Evolutionary conservation across 1,140 invertebrate genomes (phyloP), one percentile per base, ranked within the genome.

Genomic region (Zaprionus lachaisei): DNA sequence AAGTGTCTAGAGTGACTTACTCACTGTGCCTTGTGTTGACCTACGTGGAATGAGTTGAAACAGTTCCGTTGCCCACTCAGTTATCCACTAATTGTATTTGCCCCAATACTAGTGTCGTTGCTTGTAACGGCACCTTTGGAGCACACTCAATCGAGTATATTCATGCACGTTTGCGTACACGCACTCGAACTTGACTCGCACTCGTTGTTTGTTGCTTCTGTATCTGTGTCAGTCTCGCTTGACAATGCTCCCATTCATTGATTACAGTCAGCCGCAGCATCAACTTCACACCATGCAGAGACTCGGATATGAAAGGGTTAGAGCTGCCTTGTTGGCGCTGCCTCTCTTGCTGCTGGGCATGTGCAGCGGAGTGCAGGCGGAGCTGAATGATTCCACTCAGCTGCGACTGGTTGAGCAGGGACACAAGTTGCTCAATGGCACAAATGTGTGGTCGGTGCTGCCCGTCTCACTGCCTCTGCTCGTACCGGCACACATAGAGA

Each of bases 11-110:
- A 3, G 38, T 15, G 9, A 41, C 38, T 41, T 24, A 51, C 47
- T 20, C 47, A 20, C 17, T 24, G 20, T 51, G 47, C 47, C 12
- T 20, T 17, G 26, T 68, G 28, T 68, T 56, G 24, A 55, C 28
- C 28, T 58, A 28, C 57, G 37, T 49, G 17, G 2, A 15, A 57
- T 34, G 11, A 37, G 49, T 51, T 17, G 56, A 56, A 37, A 20
- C 20, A 51, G 34, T 80, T 77, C 72, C 72, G 72, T 66, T 64
- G n/a, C 7, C n/a, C 41, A 55, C 56, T 68, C 54, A 56, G 4
- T 17, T 41, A 11, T 15, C 49, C 44, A 57, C 63, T 66, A 86
- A 74, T 62, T 69, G 44, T 70, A 51, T 86, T 86, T 72, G 55
- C 44, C 34, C 47, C 49, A 62, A 34, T 41, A 65, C 22, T 57